Conservation (phyloP, 2,113 vertebrate species). For the Lagopus muta region DNA sequence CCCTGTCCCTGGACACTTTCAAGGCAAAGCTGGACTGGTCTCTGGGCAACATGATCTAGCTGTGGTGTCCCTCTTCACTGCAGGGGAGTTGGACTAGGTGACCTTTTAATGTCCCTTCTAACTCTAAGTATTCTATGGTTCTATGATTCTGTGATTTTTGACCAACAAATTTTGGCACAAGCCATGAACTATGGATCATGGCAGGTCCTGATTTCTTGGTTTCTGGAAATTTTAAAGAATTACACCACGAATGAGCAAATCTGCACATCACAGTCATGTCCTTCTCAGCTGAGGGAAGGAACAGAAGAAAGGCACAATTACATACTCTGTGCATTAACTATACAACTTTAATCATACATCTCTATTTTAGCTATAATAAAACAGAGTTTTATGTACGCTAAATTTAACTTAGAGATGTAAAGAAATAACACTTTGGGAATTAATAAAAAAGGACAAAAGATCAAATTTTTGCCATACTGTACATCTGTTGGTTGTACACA, state of each 20-base stretch:
- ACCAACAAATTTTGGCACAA: neutral
- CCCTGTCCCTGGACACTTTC: too few species aligned
- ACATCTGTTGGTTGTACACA: neutral
- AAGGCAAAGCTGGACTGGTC: too few species aligned
- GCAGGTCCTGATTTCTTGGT: neutral
- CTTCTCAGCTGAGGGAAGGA: neutral
- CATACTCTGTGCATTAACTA: neutral
- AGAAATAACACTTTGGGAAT: neutral
- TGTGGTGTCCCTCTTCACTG: too few species aligned
- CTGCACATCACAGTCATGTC: neutral
- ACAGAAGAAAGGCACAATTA: neutral
- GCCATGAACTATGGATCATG: neutral
- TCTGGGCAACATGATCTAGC: too few species aligned
- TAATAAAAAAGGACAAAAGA: neutral
- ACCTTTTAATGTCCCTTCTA: too few species aligned
- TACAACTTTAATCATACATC: neutral
- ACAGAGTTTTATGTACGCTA: neutral
- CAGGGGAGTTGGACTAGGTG: too few species aligned
- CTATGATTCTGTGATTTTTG: neutral
- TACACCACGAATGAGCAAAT: neutral
- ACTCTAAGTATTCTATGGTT: too few species aligned
- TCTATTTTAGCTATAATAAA: neutral
- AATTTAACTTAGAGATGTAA: neutral
- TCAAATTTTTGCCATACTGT: neutral
- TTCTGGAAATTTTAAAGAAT: neutral